A percentile compares a stretch with the other conserved stretches of the same genome.
Evolutionary conservation across 2,797 vertebrate genomes (phyloP).

Genomic region (Oceanodroma leucorhoa): DNA sequence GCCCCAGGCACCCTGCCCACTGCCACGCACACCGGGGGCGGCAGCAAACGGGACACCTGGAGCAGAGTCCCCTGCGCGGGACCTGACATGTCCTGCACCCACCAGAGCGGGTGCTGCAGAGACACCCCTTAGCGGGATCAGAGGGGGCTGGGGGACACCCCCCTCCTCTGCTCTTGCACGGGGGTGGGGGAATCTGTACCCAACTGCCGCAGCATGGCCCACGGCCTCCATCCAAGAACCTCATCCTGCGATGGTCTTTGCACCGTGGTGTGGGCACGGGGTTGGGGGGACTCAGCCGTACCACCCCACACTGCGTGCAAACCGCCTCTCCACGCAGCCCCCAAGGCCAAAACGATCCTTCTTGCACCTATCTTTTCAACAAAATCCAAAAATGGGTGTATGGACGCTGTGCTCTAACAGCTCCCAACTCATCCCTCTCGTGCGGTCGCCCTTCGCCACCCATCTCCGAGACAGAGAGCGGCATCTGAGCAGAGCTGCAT

Average conservation of each 20-base stretch:
- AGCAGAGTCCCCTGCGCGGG: fast-evolving
- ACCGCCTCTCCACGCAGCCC: not conserved
- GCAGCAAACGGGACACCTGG: not conserved
- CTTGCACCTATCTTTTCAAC: not conserved
- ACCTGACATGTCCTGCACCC: not conserved
- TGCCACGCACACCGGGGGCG: fast-evolving
- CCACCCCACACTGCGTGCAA: fast-evolving
- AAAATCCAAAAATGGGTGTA: fast-evolving
- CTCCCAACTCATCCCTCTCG: fast-evolving
- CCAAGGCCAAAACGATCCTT: fast-evolving
- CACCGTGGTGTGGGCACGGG: fast-evolving
- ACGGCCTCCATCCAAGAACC: not conserved
- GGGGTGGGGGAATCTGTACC: not conserved
- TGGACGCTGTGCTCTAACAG: fast-evolving
- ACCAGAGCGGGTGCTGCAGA: not conserved
- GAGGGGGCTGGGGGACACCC: not conserved
- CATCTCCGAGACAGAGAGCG: fast-evolving
- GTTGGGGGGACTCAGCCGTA: not conserved
- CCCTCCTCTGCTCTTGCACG: not conserved
- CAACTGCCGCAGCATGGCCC: fast-evolving
- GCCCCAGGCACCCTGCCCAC: not conserved
- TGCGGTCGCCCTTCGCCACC: fast-evolving
- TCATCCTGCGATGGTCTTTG: fast-evolving
- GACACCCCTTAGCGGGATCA: not conserved
- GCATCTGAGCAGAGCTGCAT: fast-evolving